phyloP scores from a whole-genome alignment of 2,888 invertebrate genomes.

The Platycheirus rosarum region DNA sequence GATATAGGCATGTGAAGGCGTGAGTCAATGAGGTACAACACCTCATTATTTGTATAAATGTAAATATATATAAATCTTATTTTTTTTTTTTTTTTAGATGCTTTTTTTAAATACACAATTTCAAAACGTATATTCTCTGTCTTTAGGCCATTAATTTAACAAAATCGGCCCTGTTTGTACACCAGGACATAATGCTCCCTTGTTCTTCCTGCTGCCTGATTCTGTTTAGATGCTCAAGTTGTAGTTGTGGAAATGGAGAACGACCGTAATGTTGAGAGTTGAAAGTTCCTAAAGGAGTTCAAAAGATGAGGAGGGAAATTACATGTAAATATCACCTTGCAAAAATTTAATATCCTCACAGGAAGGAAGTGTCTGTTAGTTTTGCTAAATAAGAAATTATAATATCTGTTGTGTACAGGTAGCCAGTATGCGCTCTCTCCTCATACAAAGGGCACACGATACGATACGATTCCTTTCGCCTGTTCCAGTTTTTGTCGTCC shows the following conservation, averaged over 20 bases:
- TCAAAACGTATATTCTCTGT: no score
- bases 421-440: conserved; percentile 2
- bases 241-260: not conserved
- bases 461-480: conserved; percentile 24
- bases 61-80: no score
- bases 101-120: no score
- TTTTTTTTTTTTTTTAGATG: no score
- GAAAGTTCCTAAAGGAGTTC: conserved; percentile 2
- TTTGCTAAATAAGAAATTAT: conserved; percentile 72
- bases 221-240: conserved; percentile 42
- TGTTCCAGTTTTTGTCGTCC: conserved; percentile 9
- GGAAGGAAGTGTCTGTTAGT: conserved; percentile 72
- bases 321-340: conserved; percentile 70
- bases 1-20: no score
- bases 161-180: conserved; percentile 1
- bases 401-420: conserved; percentile 55
- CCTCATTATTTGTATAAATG: no score
- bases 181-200: not conserved
- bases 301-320: conserved; percentile 39
- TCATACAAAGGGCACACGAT: conserved; percentile 41
- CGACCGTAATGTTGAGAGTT: conserved; percentile 5
- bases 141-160: not conserved
- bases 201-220: conserved; percentile 38
- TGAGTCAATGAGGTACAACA: no score
- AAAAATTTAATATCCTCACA: conserved; percentile 69